Evolutionary conservation across 1,140 invertebrate genomes (phyloP).

Genomic region (Temnothorax curvispinosus): DNA sequence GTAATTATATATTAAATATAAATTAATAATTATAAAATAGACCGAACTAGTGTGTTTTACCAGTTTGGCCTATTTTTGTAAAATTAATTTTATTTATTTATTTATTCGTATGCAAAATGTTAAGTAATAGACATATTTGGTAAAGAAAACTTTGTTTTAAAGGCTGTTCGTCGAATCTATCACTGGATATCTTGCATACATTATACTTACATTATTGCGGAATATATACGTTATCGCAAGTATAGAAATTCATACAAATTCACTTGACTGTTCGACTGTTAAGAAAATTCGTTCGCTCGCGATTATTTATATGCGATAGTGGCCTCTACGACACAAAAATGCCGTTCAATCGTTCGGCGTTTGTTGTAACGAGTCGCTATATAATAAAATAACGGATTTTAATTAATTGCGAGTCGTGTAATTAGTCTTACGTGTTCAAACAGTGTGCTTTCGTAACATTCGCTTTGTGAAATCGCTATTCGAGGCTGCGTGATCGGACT

Average conservation of each 20-base stretch:
- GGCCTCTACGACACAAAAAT: not conserved
- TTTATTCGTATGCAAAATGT: not conserved
- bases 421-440: constrained; percentile 8
- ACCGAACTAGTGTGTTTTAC: not conserved
- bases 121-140: not conserved
- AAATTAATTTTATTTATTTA: not conserved
- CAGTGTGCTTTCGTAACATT: constrained; percentile 14
- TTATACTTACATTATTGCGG: not conserved
- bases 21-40: no score
- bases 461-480: constrained; percentile 25
- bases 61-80: not conserved
- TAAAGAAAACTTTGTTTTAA: not conserved
- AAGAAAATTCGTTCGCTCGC: not conserved
- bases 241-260: not conserved
- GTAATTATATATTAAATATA: no score
- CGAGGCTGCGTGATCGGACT: not conserved
- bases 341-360: not conserved
- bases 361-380: not conserved
- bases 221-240: not conserved
- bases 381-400: constrained; percentile 33
- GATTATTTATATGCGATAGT: not conserved
- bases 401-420: not conserved
- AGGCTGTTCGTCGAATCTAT: not conserved
- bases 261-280: not conserved
- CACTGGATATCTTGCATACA: not conserved